Evolutionary conservation across 2,888 invertebrate genomes (phyloP).

Genomic region (Cerastoderma edule): DNA sequence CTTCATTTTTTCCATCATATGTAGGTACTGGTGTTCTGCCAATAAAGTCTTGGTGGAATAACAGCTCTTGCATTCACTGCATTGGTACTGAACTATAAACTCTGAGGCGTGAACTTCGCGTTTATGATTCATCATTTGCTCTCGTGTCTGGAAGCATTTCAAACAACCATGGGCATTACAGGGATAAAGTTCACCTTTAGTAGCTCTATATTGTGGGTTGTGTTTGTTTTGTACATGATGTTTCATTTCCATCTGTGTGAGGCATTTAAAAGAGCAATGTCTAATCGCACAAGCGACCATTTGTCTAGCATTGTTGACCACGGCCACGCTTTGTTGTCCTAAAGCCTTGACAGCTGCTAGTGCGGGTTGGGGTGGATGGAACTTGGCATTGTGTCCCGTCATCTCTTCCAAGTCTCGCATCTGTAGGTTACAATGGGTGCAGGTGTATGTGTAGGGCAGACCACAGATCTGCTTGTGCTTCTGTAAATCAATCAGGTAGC

Average conservation of each 20-base stretch:
- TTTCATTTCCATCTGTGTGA: conserved; percentile 50
- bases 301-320: conserved; percentile 32
- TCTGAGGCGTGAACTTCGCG: conserved; percentile 51
- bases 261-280: conserved; percentile 46
- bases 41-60: conserved; percentile 55
- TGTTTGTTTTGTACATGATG: conserved; percentile 43
- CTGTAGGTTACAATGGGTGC: conserved; percentile 19
- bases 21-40: conserved; percentile 59
- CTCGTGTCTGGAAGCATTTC: conserved; percentile 40
- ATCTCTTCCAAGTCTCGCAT: conserved; percentile 14
- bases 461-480: conserved; percentile 48
- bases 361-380: neutral
- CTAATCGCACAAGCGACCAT: conserved; percentile 3
- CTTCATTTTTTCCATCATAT: conserved; percentile 50
- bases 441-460: conserved; percentile 23
- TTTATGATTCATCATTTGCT: conserved; percentile 47
- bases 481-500: conserved; percentile 42
- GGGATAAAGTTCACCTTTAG: conserved; percentile 37
- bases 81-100: conserved; percentile 61
- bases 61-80: conserved; percentile 57
- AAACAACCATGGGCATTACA: conserved; percentile 53
- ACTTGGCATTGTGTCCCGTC: conserved; percentile 9
- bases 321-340: conserved; percentile 36
- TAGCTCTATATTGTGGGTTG: conserved; percentile 24
- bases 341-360: neutral